Conservation (phyloP, 2,113 vertebrate genomes). For the Oreotrochilus melanogaster region DNA sequence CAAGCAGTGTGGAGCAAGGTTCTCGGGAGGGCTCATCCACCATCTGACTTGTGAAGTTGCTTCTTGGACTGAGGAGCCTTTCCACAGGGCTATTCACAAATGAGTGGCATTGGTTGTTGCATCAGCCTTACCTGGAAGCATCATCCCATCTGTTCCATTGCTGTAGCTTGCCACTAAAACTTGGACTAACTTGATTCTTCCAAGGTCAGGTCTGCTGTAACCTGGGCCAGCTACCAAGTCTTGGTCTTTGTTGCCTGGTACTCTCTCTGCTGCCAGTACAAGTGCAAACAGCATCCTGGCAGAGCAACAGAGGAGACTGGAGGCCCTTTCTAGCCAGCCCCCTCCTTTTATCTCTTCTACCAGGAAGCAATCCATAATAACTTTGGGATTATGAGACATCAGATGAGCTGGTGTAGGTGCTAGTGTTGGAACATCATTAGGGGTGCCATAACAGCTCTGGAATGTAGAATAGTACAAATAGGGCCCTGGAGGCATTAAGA, state of each 20-base stretch:
- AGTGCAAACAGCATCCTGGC: background rate
- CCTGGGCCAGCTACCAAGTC: background rate
- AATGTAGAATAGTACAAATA: background rate
- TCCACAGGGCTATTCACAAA: background rate
- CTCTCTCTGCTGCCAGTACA: background rate
- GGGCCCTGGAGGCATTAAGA: background rate
- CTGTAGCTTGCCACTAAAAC: background rate
- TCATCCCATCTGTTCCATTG: background rate
- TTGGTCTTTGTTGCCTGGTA: background rate
- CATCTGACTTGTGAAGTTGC: background rate
- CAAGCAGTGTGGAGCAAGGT: fast-evolving
- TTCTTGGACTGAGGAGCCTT: background rate
- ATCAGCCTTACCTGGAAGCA: background rate
- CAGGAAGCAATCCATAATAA: fast-evolving
- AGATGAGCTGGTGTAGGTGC: background rate
- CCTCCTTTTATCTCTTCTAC: background rate
- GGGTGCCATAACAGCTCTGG: background rate
- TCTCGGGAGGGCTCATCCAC: background rate
- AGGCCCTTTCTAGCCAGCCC: background rate
- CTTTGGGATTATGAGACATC: background rate
- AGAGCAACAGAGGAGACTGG: background rate
- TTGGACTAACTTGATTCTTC: background rate
- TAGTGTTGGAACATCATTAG: background rate
- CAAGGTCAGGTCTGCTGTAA: background rate
- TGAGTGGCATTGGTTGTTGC: background rate